A percentile compares a stretch with the other conserved stretches of the same genome.
phyloP scores from a whole-genome alignment of 2,888 invertebrate species.

The Xylocampa areola region DNA sequence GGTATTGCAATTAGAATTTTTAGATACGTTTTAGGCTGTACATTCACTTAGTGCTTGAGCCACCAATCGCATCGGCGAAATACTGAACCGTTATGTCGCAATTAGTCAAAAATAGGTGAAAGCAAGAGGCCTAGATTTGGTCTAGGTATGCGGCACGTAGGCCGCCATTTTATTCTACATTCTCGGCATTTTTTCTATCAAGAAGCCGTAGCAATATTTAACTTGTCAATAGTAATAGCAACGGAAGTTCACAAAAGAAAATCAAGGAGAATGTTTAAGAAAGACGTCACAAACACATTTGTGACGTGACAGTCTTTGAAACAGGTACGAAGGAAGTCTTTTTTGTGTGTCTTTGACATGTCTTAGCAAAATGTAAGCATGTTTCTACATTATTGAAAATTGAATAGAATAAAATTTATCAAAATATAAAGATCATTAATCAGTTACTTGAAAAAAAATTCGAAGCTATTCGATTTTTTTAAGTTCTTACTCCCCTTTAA shows the following conservation, averaged over 20 bases:
- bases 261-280: constrained; percentile 26
- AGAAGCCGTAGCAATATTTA: not conserved
- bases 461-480: no score
- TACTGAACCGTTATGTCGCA: constrained; percentile 23
- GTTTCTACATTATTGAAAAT: constrained; percentile 15
- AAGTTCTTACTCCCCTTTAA: no score
- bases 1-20: constrained; percentile 65
- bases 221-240: constrained; percentile 12
- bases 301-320: constrained; percentile 31
- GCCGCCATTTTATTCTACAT: constrained; percentile 14
- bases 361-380: constrained; percentile 10
- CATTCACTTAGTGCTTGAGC: constrained; percentile 25
- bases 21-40: constrained; percentile 34
- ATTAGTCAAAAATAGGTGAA: constrained; percentile 19
- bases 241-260: constrained; percentile 20
- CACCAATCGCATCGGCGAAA: constrained; percentile 23
- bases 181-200: not conserved
- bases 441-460: no score
- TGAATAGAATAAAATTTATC: not conserved
- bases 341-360: constrained; percentile 39
- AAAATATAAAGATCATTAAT: not conserved
- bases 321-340: constrained; percentile 23
- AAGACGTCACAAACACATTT: constrained; percentile 32
- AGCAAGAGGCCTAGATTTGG: constrained; percentile 36
- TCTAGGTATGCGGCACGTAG: constrained; percentile 7